Conservation (phyloP, 2,113 vertebrate genomes). For the Spilogale gracilis region DNA sequence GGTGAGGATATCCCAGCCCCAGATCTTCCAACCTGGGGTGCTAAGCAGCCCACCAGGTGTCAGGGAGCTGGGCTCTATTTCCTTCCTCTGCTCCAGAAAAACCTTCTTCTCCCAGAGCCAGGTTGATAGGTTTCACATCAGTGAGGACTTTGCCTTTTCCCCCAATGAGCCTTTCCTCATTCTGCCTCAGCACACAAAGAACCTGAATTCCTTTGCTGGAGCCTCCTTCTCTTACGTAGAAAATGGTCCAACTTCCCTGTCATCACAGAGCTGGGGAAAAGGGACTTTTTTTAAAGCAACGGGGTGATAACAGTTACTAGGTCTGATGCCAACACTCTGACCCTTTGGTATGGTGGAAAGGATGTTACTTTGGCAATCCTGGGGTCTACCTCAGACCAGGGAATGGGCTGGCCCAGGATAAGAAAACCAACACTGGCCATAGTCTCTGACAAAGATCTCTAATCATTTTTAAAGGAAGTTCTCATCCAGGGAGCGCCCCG, state of each 20-base stretch:
- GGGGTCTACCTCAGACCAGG: not conserved
- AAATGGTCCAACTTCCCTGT: not conserved
- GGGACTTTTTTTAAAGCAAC: not conserved
- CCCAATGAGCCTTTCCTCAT: not conserved
- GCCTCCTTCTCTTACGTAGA: not conserved
- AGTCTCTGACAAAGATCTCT: not conserved
- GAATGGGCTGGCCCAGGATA: not conserved
- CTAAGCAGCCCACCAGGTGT: conserved; percentile 52
- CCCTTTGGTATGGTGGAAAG: not conserved
- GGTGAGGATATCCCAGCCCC: not conserved
- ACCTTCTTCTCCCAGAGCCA: not conserved
- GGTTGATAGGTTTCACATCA: not conserved
- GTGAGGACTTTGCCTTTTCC: not conserved
- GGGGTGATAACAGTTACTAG: not conserved
- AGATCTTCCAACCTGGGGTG: conserved; percentile 29
- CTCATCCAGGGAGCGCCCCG: not conserved
- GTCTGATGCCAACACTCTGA: not conserved
- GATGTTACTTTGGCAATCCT: not conserved
- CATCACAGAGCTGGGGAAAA: not conserved
- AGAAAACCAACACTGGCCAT: not conserved
- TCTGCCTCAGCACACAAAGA: not conserved
- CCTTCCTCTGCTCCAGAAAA: not conserved
- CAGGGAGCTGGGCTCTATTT: not conserved
- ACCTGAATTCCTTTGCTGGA: not conserved
- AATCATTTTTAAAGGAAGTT: not conserved